Conservation (phyloP, 2,888 invertebrate genomes). For the Melanostoma scalare region DNA sequence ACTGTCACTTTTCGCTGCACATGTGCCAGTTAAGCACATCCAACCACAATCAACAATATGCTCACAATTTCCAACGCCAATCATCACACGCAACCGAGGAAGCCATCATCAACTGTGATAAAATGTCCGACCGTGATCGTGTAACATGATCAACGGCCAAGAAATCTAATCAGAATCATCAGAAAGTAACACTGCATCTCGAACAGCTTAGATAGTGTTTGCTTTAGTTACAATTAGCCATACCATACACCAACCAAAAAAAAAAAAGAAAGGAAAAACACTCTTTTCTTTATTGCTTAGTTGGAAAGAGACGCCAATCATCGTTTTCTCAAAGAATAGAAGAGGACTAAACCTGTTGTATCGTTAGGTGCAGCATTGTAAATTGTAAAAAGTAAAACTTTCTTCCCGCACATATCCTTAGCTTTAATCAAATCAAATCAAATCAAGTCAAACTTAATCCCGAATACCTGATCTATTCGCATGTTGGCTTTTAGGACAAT, state of each 20-base stretch:
- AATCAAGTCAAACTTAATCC: not conserved
- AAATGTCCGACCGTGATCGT: conserved; percentile 72
- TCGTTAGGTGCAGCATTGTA: conserved; percentile 48
- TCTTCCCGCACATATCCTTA: conserved; percentile 60
- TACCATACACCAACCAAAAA: conserved; percentile 10
- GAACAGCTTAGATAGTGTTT: conserved; percentile 52
- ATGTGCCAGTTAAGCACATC: conserved; percentile 55
- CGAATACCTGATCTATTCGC: not conserved
- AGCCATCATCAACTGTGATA: conserved; percentile 58
- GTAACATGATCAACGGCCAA: conserved; percentile 70
- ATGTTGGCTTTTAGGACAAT: conserved; percentile 56
- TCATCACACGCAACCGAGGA: conserved; percentile 22
- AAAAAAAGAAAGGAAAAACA: conserved; percentile 10
- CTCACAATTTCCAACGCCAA: conserved; percentile 24
- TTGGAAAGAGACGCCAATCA: conserved; percentile 38
- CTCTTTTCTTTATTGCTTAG: conserved; percentile 2
- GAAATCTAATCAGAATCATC: conserved; percentile 46
- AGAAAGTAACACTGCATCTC: conserved; percentile 37
- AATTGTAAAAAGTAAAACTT: conserved; percentile 37
- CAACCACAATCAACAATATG: conserved; percentile 32
- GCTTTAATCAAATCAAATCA: conserved; percentile 7
- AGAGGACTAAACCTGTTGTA: conserved; percentile 21
- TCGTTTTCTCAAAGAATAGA: conserved; percentile 1
- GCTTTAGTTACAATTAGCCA: conserved; percentile 28
- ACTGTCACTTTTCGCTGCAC: conserved; percentile 6